Conservation (phyloP, 1,140 invertebrate species). For the Spodoptera frugiperda region DNA sequence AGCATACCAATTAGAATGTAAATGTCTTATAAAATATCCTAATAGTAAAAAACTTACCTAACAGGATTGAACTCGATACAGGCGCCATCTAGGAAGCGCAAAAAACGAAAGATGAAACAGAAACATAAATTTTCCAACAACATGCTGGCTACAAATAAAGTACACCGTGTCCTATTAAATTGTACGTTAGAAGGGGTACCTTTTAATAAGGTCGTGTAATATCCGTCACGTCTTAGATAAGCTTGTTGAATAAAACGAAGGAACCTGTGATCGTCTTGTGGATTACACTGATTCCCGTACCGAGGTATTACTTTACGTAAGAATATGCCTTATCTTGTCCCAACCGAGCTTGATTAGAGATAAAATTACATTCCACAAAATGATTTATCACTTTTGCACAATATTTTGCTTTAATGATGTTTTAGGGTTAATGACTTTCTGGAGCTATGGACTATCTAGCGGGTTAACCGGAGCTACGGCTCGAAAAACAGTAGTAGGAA, state of each 20-base stretch:
- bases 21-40: no score
- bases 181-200: not conserved
- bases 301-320: slow-evolving; percentile 16
- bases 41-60: no score
- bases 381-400: slow-evolving; percentile 24
- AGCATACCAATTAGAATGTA: no score
- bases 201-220: slow-evolving; percentile 1
- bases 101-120: no score
- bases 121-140: no score
- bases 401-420: not conserved
- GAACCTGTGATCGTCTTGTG: not conserved
- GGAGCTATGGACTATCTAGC: no score
- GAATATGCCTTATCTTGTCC: slow-evolving; percentile 9
- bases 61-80: no score
- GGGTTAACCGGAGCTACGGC: no score
- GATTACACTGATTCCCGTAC: not conserved
- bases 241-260: not conserved
- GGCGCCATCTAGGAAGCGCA: no score
- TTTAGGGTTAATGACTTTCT: not conserved
- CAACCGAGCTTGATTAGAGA: not conserved
- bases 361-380: not conserved
- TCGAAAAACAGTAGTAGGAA: no score
- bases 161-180: not conserved
- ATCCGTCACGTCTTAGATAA: slow-evolving; percentile 12
- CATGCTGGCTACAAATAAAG: no score